A percentile compares a stretch with the other conserved stretches of the same genome.
phyloP scores from a whole-genome alignment of 2,888 invertebrate genomes.

The Melikaiella ostensackeni region DNA sequence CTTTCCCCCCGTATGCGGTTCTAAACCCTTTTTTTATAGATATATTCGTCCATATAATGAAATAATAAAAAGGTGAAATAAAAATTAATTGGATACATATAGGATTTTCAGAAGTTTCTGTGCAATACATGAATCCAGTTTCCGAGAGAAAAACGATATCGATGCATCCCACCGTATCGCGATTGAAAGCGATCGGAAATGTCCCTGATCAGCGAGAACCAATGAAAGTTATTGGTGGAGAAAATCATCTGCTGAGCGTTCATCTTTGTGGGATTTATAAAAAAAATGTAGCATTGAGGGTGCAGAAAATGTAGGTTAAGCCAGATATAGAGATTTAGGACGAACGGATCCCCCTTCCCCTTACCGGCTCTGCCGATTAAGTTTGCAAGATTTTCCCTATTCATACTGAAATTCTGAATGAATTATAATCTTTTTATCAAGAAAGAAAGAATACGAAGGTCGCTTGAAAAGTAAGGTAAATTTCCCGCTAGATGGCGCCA shows the following conservation, averaged over 20 bases:
- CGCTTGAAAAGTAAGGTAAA: too few species aligned
- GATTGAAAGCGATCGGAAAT: conserved; percentile 23
- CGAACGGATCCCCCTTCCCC: too few species aligned
- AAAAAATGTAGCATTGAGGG: not conserved
- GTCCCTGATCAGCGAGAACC: not conserved
- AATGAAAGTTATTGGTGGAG: not conserved
- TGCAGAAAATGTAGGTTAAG: not conserved
- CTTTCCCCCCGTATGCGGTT: conserved; percentile 1
- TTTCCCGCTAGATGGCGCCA: too few species aligned
- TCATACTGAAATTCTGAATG: too few species aligned
- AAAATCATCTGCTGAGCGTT: not conserved
- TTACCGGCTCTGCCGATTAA: too few species aligned
- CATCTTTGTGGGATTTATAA: not conserved
- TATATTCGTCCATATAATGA: not conserved
- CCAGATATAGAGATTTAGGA: conserved; percentile 6
- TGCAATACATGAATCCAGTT: not conserved
- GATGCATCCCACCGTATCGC: not conserved
- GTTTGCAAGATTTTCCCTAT: too few species aligned
- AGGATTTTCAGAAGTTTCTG: not conserved
- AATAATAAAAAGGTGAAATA: not conserved
- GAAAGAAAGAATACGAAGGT: too few species aligned
- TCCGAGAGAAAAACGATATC: not conserved
- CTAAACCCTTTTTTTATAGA: not conserved
- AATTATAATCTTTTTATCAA: too few species aligned
- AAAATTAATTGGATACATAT: not conserved